These are phyloP conservation scores for Amiota minor DNA, from an alignment of 2,888 invertebrate genomes.

Conservation along the genomic window DNA sequence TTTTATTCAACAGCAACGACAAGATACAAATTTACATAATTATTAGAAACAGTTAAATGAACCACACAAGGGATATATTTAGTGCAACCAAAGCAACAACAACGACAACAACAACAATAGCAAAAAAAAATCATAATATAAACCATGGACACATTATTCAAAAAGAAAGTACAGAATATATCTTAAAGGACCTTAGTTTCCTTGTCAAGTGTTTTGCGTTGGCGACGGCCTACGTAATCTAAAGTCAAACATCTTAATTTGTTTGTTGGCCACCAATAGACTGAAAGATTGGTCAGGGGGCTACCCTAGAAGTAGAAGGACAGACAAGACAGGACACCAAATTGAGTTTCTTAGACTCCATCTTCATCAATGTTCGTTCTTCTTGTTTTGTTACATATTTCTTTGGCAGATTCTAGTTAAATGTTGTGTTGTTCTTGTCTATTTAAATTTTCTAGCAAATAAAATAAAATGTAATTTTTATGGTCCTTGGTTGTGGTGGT, in stretches of 20 bases:
- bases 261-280: conserved; percentile 11
- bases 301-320: conserved; percentile 42
- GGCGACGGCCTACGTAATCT: conserved; percentile 56
- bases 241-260: conserved; percentile 51
- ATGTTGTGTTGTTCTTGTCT: background rate
- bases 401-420: conserved; percentile 34
- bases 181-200: conserved; percentile 18
- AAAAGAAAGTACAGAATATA: conserved; percentile 46
- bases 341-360: conserved; percentile 24
- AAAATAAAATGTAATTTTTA: conserved; percentile 67
- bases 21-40: conserved; percentile 60
- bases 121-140: conserved; percentile 35
- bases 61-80: conserved; percentile 54
- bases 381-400: background rate
- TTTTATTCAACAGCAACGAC: conserved; percentile 39
- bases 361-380: background rate
- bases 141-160: conserved; percentile 50
- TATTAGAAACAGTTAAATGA: conserved; percentile 66
- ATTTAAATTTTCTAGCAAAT: conserved; percentile 46
- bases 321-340: too few species aligned
- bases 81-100: too few species aligned
- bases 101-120: conserved; percentile 14
- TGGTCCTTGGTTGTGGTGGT: conserved; percentile 58
- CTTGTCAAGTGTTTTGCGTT: background rate
- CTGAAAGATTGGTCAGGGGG: too few species aligned